Evolutionary conservation across 2,888 invertebrate genomes (phyloP), one percentile per base, ranked within the genome.

Genomic region (Ariolimax columbianus): DNA sequence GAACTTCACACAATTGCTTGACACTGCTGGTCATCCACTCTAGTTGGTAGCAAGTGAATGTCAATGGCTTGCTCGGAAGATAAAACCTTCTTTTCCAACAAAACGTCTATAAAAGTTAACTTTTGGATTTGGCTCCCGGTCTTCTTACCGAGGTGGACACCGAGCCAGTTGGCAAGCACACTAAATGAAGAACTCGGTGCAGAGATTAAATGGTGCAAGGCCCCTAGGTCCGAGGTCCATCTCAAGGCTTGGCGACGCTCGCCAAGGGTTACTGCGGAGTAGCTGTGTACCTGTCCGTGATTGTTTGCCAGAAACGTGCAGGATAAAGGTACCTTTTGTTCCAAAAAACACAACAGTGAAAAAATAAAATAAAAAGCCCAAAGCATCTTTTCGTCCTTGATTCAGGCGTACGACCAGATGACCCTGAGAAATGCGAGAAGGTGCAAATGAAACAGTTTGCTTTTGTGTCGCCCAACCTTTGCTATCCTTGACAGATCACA

Each of bases 201-300:
- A n/a, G 6, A 51, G 75, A 75, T 75, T 75, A 75, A 51, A 75
- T 75, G 75, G 51, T 51, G 26, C 75, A 75, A 51, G 33, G 23
- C 51, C 19, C 17, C 51, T 17, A 17, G 19, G 47, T 51, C 51
- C 30, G n/a, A 11, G 51, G 30, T 51, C 36, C 9, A 1, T 17
- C 33, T 51, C 51, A 75, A 75, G 75, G 75, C 1, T 19, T 51
- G 33, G 30, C 36, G 33, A 33, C 30, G 26, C 70, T 40, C 23
- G 72, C 26, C 36, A 9, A 47, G 26, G 36, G 51, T 51, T 33
- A n/a, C 72, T 4, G 23, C 51, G 6, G 11, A 14, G 17, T 51
- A 14, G 19, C 23, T 4, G 0, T 17, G 0, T 51, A 11, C 51
- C 30, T 75, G 0, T 1, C 30, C 30, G 2, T 30, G 4, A 33